Evolutionary conservation across 2,888 invertebrate species (phyloP).

Genomic region (Drosophila ustulata): DNA sequence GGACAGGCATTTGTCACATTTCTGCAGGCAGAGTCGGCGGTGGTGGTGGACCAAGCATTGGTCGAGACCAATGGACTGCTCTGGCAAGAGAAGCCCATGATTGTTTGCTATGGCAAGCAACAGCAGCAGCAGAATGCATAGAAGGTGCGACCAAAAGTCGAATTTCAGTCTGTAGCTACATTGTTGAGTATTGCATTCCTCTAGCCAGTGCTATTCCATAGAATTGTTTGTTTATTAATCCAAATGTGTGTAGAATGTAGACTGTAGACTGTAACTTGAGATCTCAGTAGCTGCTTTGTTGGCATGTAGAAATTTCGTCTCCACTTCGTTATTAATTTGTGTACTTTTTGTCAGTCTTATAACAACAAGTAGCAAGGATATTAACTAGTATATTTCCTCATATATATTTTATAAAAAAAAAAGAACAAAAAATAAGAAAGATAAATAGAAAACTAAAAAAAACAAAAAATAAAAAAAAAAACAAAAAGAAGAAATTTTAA

Average conservation of each 20-base stretch:
- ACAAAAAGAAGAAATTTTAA: neutral
- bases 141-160: constrained; percentile 9
- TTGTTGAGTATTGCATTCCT: neutral
- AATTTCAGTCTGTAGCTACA: neutral
- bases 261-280: constrained; percentile 13
- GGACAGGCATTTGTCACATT: constrained; percentile 96
- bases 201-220: neutral
- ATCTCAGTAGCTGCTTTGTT: constrained; percentile 42
- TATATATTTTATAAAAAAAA: constrained; percentile 31
- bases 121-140: constrained; percentile 41
- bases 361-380: constrained; percentile 30
- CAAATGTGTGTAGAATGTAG: neutral
- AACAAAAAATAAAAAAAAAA: neutral
- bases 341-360: constrained; percentile 18
- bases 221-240: constrained; percentile 9
- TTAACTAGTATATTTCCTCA: constrained; percentile 18
- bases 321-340: constrained; percentile 4
- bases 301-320: neutral
- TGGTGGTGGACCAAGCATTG: constrained; percentile 90
- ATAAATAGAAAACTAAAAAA: neutral
- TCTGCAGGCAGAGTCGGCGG: constrained; percentile 28
- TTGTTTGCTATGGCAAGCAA: constrained; percentile 92
- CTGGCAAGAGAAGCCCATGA: constrained; percentile 94
- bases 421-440: constrained; percentile 14
- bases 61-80: constrained; percentile 95